Evolutionary conservation across 2,113 vertebrate genomes (phyloP).

Genomic region (Sigmodon hispidus): DNA sequence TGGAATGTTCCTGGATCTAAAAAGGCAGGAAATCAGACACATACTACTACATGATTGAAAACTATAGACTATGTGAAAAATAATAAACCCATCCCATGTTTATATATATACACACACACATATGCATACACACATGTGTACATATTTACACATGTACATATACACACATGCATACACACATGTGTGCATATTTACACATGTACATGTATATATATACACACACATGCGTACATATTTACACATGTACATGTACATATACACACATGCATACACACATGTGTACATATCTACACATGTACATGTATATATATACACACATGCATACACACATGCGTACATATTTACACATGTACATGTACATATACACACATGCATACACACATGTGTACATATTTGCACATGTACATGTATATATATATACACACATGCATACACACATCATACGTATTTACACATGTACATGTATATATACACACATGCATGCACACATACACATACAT

Average conservation of each 20-base stretch:
- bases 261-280: not conserved
- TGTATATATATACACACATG: not conserved
- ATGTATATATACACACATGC: not conserved
- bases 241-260: too few species aligned
- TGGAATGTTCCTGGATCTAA: not conserved
- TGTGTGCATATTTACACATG: too few species aligned
- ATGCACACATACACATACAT: not conserved
- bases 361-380: not conserved
- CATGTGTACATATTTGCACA: not conserved
- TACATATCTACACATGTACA: too few species aligned
- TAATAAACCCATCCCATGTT: not conserved
- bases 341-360: too few species aligned
- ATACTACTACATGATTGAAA: not conserved
- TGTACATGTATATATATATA: not conserved
- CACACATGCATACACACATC: too few species aligned
- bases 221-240: not conserved
- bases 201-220: not conserved
- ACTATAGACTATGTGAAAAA: not conserved
- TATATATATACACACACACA: not conserved
- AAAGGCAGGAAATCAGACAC: not conserved
- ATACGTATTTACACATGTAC: too few species aligned
- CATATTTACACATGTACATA: too few species aligned
- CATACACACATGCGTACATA: too few species aligned
- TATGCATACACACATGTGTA: not conserved
- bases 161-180: not conserved